A percentile compares a stretch with the other conserved stretches of the same genome.
Evolutionary conservation across 2,113 vertebrate genomes (phyloP).

Genomic region (Sylvicapra grimmia): DNA sequence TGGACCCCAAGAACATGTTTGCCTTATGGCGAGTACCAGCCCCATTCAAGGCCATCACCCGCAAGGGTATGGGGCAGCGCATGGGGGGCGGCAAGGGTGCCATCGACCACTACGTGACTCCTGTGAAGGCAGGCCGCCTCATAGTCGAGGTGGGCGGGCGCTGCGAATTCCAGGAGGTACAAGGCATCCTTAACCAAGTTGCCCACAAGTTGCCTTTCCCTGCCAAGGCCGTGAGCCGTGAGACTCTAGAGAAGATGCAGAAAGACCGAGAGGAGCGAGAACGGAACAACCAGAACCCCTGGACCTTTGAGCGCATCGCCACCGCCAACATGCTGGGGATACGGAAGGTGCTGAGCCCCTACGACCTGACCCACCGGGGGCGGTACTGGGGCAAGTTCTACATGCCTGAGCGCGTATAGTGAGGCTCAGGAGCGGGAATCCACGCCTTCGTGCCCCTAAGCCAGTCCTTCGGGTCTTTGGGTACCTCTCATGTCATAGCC

Average conservation of each 20-base stretch:
- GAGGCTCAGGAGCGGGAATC: accelerated
- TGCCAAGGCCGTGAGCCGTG: conserved; percentile 84
- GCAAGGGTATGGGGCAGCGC: conserved; percentile 91
- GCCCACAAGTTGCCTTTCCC: conserved; percentile 92
- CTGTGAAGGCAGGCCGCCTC: conserved; percentile 84
- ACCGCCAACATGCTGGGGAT: conserved; percentile 91
- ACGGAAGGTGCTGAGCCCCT: conserved; percentile 88
- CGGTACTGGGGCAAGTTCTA: conserved; percentile 90
- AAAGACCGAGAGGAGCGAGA: conserved; percentile 75
- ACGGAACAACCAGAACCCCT: conserved; percentile 91
- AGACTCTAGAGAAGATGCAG: conserved; percentile 78
- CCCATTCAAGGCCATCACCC: conserved; percentile 89
- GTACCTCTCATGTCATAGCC: not conserved
- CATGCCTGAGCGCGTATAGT: conserved; percentile 83
- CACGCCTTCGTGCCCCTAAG: not conserved
- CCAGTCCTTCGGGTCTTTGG: not conserved
- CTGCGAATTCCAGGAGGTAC: conserved; percentile 85
- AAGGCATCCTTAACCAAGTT: conserved; percentile 81
- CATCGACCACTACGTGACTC: conserved; percentile 91
- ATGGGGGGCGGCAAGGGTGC: conserved; percentile 98
- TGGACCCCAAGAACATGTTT: conserved; percentile 87
- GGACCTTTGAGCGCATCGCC: conserved; percentile 88
- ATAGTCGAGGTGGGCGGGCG: conserved; percentile 91
- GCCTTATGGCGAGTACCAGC: conserved; percentile 88
- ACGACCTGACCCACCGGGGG: conserved; percentile 85